phyloP scores from a whole-genome alignment of 2,797 vertebrate genomes.

The Psittacula derbiana region DNA sequence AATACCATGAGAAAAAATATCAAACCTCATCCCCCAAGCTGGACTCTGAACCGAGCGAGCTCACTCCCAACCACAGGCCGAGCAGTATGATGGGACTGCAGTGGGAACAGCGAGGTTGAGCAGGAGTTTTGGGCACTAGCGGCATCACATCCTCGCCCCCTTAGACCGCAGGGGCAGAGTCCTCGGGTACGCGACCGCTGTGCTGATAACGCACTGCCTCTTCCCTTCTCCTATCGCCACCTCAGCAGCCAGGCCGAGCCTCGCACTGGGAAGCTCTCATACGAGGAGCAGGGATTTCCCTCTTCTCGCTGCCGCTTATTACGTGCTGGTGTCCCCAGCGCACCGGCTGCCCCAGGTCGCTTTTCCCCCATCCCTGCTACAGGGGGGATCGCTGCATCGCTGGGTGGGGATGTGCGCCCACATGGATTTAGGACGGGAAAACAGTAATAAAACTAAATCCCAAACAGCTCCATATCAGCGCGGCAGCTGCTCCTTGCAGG shows the following conservation, averaged over 20 bases:
- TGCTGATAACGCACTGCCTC: not conserved
- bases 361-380: not conserved
- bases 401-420: fast-evolving
- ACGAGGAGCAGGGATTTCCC: not conserved
- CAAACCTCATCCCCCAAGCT: not conserved
- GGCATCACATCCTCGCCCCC: not conserved
- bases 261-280: not conserved
- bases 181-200: not conserved
- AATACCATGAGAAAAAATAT: not conserved
- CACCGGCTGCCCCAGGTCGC: not conserved
- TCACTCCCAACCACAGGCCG: not conserved
- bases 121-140: fast-evolving
- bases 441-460: fast-evolving
- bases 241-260: not conserved
- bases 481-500: not conserved
- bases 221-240: not conserved
- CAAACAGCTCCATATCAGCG: not conserved
- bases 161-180: not conserved
- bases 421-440: fast-evolving
- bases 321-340: not conserved
- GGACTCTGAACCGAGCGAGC: not conserved
- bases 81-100: not conserved
- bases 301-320: not conserved
- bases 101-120: fast-evolving
- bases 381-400: not conserved